Percentiles rank a stretch among this genome's conserved stretches.
Evolutionary conservation across 2,797 vertebrate genomes (phyloP).

Genomic region (Thamnophis elegans): DNA sequence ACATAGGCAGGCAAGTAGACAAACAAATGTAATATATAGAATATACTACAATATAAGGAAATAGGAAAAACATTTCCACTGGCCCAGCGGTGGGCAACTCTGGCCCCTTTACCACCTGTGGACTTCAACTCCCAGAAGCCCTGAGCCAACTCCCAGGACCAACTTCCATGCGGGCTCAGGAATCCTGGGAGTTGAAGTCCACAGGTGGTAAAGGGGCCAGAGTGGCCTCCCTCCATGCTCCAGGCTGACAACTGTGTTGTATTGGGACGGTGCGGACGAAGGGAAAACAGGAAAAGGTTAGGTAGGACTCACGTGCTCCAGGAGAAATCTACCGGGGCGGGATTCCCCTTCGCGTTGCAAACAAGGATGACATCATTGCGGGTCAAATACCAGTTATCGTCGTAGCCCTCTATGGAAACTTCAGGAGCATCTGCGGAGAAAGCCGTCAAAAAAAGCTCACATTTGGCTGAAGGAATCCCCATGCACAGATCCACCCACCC

Average conservation of each 20-base stretch:
- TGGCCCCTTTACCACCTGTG: not conserved
- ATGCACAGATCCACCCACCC: not conserved
- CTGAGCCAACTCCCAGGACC: too few relatives aligned
- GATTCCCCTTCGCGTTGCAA: constrained; percentile 80
- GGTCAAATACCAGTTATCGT: constrained; percentile 86
- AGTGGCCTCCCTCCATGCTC: not conserved
- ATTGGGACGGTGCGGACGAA: rapidly evolving
- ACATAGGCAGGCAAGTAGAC: too few relatives aligned
- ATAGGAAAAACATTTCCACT: not conserved
- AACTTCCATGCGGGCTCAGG: not conserved
- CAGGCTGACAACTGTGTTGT: too few relatives aligned
- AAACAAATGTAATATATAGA: too few relatives aligned
- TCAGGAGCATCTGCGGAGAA: constrained; percentile 74
- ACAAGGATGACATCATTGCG: constrained; percentile 77
- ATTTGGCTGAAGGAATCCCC: not conserved
- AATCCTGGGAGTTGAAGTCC: not conserved
- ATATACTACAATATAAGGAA: too few relatives aligned
- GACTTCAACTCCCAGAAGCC: not conserved
- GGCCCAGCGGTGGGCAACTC: not conserved
- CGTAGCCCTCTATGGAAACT: constrained; percentile 81
- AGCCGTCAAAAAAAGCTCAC: not conserved
- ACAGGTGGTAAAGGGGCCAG: not conserved
- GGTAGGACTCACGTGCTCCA: constrained; percentile 84
- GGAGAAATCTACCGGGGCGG: constrained; percentile 62
- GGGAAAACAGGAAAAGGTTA: too few relatives aligned